Conservation (phyloP, 92 coral and sea anemone genomes). For the Heteractis magnifica region DNA sequence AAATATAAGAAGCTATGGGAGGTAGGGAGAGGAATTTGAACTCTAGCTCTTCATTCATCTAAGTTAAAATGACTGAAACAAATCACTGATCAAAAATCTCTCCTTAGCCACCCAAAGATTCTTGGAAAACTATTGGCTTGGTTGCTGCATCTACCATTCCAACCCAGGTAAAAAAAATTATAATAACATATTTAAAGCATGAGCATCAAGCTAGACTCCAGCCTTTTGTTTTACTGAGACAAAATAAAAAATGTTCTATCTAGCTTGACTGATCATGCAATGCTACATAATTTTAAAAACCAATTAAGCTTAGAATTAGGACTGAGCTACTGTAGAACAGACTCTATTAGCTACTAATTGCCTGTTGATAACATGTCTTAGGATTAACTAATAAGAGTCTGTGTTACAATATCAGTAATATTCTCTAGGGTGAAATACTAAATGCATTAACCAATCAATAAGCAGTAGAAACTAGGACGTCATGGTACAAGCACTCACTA, state of each 20-base stretch:
- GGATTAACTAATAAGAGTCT: background rate
- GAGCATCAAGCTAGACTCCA: slow-evolving; percentile 17
- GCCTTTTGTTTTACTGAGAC: background rate
- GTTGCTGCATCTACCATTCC: slow-evolving; percentile 32
- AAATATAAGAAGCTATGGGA: slow-evolving; percentile 1
- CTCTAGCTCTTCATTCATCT: background rate
- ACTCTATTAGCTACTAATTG: background rate
- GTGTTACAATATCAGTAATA: background rate
- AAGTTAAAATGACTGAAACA: slow-evolving; percentile 5
- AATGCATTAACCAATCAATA: slow-evolving; percentile 32
- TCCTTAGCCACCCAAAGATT: slow-evolving; percentile 10
- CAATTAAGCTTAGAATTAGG: background rate
- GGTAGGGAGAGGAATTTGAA: slow-evolving; percentile 10
- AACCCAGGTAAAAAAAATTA: slow-evolving; percentile 2
- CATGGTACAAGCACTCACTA: background rate
- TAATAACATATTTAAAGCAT: slow-evolving; percentile 6
- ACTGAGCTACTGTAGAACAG: background rate
- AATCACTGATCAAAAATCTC: slow-evolving; percentile 6
- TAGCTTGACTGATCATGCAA: slow-evolving; percentile 13
- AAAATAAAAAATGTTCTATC: background rate
- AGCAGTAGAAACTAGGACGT: background rate
- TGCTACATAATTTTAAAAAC: background rate
- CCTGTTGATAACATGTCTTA: background rate
- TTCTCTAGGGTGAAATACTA: slow-evolving; percentile 11
- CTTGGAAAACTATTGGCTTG: slow-evolving; percentile 11